Base-by-base conservation (phyloP, 2,888 invertebrate genomes). In the Alviniconcha strummeri region DNA sequence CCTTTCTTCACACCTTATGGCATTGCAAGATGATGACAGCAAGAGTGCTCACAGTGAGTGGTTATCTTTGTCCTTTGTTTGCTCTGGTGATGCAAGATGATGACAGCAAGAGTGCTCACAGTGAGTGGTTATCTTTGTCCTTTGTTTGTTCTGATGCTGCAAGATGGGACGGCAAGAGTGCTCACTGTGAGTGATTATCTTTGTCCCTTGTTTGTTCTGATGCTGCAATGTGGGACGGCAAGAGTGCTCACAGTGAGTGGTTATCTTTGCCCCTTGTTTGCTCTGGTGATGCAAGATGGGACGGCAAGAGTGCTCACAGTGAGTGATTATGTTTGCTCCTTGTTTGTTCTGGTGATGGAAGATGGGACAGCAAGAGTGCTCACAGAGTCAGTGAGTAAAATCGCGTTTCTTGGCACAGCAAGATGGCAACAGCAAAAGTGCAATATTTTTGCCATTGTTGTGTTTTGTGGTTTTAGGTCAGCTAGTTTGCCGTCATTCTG, bases 1-100 rank as follows among this genome's bases (percentile, higher is more conserved):
- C 0, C 74, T 91, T n/a, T 89, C 88, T 77, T 88, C 89, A 57
- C 87, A 87, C 64, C 85, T 91, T n/a, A 86, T 89, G 36, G 88
- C 89, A 3, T 85, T 90, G 5, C 85, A 85, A 78, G 90, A 90
- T 78, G 88, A 87, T 15, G 89, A 89, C n/a, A 86, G 87, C 55
- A 82, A 84, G 74, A 57, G 78, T 13, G 80, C 69, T n/a, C 83
- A 84, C 64, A 83, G 84, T 84, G 64, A 64, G 83, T 57, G 19
- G 1, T 52, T 36, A 36, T 36, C 36, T 36, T 36, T 36, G 36
- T 3, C 36, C 36, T 36, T 36, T 36, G 36, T 36, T 36, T 36
- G 36, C 36, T 36, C 36, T 88, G 17, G 88, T 89, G 8, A 85
- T 90, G 1, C 85, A 85, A 76, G 90, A 90, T 78, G 88, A 87